Evolutionary conservation across 2,797 vertebrate species (phyloP), one percentile per base, ranked within the genome.

Genomic region (Nasua narica): DNA sequence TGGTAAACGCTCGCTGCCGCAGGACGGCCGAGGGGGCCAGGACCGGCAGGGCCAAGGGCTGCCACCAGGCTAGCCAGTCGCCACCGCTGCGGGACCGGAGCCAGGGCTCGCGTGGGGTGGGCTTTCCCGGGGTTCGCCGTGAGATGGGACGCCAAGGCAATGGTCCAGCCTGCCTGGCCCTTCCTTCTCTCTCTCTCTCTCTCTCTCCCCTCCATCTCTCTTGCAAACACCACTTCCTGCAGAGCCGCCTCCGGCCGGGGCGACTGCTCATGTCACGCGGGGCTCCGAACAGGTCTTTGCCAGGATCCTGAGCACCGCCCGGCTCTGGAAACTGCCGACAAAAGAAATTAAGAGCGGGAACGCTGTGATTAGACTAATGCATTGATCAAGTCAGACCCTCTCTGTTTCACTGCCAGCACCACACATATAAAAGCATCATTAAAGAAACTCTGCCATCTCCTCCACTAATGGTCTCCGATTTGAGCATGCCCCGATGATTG

Each of bases 301-400:
- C 98, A 98, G 98, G 97, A 98, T 98, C 98, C 98, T 96, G 97
- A 98, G 97, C 90, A 54, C 98, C 98, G 98, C 98, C 98, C 97
- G 84, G 94, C 97, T 97, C 98, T 98, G 98, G 98, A 99, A 98
- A 98, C 98, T 97, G 98, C 99, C 98, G 98, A 99, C 99, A 99
- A 98, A 99, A 99, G 98, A 98, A 99, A 99, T 99, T 98, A 99
- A 98, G 99, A 98, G 97, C 98, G 98, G 98, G 98, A 98, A 98
- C 97, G 97, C 98, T 98, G 98, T 98, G 98, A 99, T 99, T 98
- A 98, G 98, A 98, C 98, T 98, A 98, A 99, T 98, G 99, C 99
- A 99, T 98, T 99, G 99, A 99, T 99, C 98, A 98, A 99, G 98
- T 99, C 99, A 98, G 98, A 99, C 98, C 99, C 99, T 99, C 99